A percentile compares a stretch with the other conserved stretches of the same genome.
These are phyloP conservation scores for Mionectes macconnelli DNA, from an alignment of 2,113 vertebrate genomes.

Conservation along the genomic window DNA sequence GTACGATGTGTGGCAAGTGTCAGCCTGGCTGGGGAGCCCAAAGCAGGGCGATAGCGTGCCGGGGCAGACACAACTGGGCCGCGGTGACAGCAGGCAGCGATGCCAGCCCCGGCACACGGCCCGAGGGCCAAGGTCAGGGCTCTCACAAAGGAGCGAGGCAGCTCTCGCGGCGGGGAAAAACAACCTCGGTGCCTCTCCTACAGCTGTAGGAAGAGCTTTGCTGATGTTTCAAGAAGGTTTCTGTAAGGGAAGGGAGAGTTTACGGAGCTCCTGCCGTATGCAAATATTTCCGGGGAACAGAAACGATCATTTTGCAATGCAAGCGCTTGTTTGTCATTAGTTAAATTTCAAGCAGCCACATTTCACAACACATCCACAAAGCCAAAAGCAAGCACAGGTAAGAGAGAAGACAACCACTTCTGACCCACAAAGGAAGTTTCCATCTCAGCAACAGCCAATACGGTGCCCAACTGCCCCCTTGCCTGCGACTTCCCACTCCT, in stretches of 20 bases:
- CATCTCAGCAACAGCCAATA: background rate
- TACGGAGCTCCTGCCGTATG: fast-evolving
- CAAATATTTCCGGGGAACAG: background rate
- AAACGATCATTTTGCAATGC: background rate
- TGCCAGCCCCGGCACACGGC: background rate
- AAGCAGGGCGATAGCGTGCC: background rate
- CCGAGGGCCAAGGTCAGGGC: conserved; percentile 49
- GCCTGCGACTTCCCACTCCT: fast-evolving
- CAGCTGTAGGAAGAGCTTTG: background rate
- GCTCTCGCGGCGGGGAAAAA: background rate
- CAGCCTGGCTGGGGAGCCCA: background rate
- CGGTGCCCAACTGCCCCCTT: background rate
- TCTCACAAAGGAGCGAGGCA: background rate
- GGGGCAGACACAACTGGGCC: conserved; percentile 53
- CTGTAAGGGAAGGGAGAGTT: background rate
- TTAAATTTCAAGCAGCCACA: background rate
- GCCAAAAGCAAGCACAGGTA: background rate
- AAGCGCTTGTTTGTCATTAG: background rate
- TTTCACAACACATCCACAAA: background rate
- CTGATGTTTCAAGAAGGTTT: background rate
- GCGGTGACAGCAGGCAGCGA: background rate
- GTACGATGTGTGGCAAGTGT: background rate
- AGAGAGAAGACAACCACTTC: background rate
- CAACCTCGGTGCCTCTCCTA: background rate
- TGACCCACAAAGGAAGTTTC: background rate